A percentile compares a stretch with the other conserved stretches of the same genome.
Conservation (phyloP, 2,113 vertebrate species). For the Mus spicilegus region DNA sequence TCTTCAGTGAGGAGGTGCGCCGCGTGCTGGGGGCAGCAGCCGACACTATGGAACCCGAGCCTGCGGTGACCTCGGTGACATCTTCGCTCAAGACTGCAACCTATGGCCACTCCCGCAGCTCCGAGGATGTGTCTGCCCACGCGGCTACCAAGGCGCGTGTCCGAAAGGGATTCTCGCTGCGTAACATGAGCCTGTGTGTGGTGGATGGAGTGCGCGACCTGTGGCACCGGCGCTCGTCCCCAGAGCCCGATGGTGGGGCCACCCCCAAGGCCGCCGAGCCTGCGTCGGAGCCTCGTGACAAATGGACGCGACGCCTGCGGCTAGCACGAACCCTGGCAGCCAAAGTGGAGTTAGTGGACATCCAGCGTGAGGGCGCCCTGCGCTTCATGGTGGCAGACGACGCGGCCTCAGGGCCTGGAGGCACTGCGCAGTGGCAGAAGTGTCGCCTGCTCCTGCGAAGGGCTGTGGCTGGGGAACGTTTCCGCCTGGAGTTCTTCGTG, state of each 20-base stretch:
- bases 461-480: constrained; percentile 92
- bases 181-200: constrained; percentile 98
- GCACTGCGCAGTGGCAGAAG: constrained; percentile 96
- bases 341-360: constrained; percentile 94
- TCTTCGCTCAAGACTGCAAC: constrained; percentile 88
- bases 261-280: constrained; percentile 36
- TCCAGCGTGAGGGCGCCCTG: constrained; percentile 96
- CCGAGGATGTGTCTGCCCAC: constrained; percentile 93
- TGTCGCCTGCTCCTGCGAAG: constrained; percentile 95
- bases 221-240: constrained; percentile 95
- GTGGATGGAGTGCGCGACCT: constrained; percentile 97
- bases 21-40: constrained; percentile 91
- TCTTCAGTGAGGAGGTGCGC: constrained; percentile 92
- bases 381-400: constrained; percentile 98
- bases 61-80: constrained; percentile 62
- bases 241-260: constrained; percentile 87
- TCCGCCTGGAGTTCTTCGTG: constrained; percentile 97
- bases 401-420: constrained; percentile 93
- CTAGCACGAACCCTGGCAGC: constrained; percentile 93
- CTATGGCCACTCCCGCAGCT: constrained; percentile 95
- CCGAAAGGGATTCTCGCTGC: constrained; percentile 97
- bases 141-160: constrained; percentile 91
- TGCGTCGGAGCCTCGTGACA: constrained; percentile 78
- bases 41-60: constrained; percentile 92
- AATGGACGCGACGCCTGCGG: constrained; percentile 90